Evolutionary conservation across 2,113 vertebrate species (phyloP).

Genomic region (Vimba vimba): DNA sequence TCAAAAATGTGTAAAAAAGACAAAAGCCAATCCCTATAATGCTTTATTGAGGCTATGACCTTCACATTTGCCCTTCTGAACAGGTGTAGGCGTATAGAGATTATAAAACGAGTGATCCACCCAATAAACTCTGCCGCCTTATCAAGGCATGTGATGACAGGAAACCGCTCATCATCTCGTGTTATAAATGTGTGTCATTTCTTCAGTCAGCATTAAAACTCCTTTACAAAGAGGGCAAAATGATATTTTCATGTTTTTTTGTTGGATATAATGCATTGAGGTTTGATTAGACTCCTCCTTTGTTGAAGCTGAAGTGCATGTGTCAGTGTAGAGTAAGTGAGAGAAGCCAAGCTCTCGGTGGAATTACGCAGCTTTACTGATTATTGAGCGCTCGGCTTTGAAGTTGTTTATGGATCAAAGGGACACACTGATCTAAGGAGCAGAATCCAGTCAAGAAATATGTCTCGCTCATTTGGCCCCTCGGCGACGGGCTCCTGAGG

Average conservation of each 20-base stretch:
- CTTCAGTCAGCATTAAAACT: neutral
- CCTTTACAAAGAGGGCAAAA: neutral
- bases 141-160: neutral
- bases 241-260: neutral
- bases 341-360: neutral
- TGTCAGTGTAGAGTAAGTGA: neutral
- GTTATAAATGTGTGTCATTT: neutral
- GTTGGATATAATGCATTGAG: neutral
- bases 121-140: constrained; percentile 12
- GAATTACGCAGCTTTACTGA: constrained; percentile 39
- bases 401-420: constrained; percentile 76
- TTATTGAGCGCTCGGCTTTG: constrained; percentile 63
- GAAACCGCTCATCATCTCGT: neutral
- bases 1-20: neutral
- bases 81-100: constrained; percentile 3
- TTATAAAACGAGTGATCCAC: constrained; percentile 24
- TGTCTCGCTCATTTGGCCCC: constrained; percentile 68
- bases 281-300: neutral
- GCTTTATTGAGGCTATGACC: constrained; percentile 13
- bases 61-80: constrained; percentile 24
- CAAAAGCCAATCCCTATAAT: neutral
- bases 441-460: constrained; percentile 71
- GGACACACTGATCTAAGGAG: constrained; percentile 66
- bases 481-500: constrained; percentile 18
- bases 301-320: neutral